A percentile compares a stretch with the other conserved stretches of the same genome.
Evolutionary conservation across 1,140 invertebrate genomes (phyloP).

Genomic region (Drosophila carrolli): DNA sequence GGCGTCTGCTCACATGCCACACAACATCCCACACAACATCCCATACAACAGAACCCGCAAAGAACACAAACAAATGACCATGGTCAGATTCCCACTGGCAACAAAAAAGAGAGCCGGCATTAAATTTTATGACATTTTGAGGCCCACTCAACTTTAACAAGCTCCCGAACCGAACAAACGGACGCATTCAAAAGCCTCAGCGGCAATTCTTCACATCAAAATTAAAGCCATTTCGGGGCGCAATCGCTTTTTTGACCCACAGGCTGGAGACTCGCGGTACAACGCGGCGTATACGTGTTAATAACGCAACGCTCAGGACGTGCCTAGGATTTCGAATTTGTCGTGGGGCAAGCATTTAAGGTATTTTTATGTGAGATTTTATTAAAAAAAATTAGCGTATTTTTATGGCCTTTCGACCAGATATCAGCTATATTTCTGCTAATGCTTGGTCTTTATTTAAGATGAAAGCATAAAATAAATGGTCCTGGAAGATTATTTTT

Average conservation of each 20-base stretch:
- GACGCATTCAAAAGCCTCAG: constrained; percentile 53
- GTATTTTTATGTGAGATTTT: constrained; percentile 69
- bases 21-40: neutral
- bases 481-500: neutral
- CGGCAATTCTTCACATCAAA: constrained; percentile 60
- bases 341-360: constrained; percentile 61
- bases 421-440: constrained; percentile 25
- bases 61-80: constrained; percentile 57
- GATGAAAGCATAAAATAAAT: neutral
- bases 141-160: constrained; percentile 74
- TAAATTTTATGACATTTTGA: constrained; percentile 79
- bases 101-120: constrained; percentile 34
- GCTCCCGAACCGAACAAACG: constrained; percentile 33
- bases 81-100: constrained; percentile 45
- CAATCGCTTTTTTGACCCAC: constrained; percentile 27
- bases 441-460: constrained; percentile 2
- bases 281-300: constrained; percentile 62
- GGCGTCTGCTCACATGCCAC: constrained; percentile 11
- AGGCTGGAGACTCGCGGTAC: constrained; percentile 10
- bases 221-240: constrained; percentile 61
- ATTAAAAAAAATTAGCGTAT: constrained; percentile 76
- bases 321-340: constrained; percentile 60
- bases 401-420: constrained; percentile 55
- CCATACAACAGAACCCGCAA: constrained; percentile 2
- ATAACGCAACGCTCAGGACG: constrained; percentile 70